Conservation (phyloP, 2,888 invertebrate species). For the Ophion ventricosus region DNA sequence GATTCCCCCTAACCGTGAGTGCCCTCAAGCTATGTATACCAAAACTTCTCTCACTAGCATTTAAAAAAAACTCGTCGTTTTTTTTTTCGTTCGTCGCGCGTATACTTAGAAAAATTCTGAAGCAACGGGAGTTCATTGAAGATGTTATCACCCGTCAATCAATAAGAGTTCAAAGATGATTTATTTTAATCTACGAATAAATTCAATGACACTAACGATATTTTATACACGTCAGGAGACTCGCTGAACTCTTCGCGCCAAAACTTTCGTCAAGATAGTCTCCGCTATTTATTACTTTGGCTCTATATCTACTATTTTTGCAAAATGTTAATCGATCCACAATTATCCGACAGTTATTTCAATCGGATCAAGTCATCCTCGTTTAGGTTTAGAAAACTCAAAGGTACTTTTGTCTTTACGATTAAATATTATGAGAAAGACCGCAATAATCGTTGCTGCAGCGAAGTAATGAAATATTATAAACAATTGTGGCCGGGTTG, state of each 20-base stretch:
- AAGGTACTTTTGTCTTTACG: no score
- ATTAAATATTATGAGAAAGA: constrained; percentile 9
- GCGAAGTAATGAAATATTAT: constrained; percentile 38
- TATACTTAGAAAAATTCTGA: constrained; percentile 2
- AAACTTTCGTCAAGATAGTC: no score
- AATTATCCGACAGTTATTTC: no score
- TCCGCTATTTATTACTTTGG: no score
- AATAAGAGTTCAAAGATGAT: constrained; percentile 3
- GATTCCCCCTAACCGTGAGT: constrained; percentile 36
- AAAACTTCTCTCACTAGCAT: constrained; percentile 8
- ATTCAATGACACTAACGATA: background rate
- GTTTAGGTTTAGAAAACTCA: no score
- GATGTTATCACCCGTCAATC: constrained; percentile 31
- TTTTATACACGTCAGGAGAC: background rate
- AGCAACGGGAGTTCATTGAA: constrained; percentile 33
- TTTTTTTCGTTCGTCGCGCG: constrained; percentile 34
- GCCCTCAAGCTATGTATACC: constrained; percentile 33
- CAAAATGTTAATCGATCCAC: no score
- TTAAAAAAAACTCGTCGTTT: constrained; percentile 13
- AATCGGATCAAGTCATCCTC: no score
- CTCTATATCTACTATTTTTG: no score
- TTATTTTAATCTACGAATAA: constrained; percentile 1
- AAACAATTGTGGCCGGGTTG: no score
- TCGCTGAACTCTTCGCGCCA: no score
- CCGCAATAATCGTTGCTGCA: constrained; percentile 13